These are phyloP conservation scores for Philopedon plagiatum DNA, from an alignment of 2,888 invertebrate species.

Conservation along the genomic window DNA sequence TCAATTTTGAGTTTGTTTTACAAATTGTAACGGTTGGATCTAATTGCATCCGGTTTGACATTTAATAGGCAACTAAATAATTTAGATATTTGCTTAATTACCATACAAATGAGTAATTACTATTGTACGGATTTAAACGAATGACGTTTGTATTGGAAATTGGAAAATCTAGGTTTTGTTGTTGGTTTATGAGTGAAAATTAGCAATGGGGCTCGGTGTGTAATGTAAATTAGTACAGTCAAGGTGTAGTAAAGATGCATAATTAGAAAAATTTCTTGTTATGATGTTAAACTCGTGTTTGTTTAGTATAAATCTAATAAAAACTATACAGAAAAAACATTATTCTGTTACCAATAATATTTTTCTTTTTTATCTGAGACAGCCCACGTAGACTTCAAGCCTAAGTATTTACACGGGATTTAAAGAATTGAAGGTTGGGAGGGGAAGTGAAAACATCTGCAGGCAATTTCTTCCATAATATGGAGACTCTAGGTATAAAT, in stretches of 20 bases:
- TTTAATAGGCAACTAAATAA: background rate
- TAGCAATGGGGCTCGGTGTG: background rate
- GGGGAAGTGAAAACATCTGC: too few species aligned
- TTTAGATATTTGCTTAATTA: background rate
- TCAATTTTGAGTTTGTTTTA: conserved; percentile 4
- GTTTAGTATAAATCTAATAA: too few species aligned
- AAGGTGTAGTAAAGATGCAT: background rate
- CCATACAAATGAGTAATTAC: background rate
- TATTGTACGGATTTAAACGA: background rate
- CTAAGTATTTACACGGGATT: too few species aligned
- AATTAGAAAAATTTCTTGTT: too few species aligned
- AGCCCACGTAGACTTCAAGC: too few species aligned
- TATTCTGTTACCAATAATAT: too few species aligned
- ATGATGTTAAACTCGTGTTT: too few species aligned
- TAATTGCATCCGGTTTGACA: background rate
- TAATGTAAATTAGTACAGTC: background rate
- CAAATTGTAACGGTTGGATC: background rate
- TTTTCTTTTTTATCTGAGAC: too few species aligned
- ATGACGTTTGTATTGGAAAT: background rate
- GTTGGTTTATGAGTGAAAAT: background rate
- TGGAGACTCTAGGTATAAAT: too few species aligned
- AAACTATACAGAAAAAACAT: too few species aligned
- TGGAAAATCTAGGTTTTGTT: background rate
- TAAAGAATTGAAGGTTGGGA: too few species aligned
- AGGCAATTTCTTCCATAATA: too few species aligned